Conservation (phyloP, 2,113 vertebrate species). For the Rhynchomys soricoides region DNA sequence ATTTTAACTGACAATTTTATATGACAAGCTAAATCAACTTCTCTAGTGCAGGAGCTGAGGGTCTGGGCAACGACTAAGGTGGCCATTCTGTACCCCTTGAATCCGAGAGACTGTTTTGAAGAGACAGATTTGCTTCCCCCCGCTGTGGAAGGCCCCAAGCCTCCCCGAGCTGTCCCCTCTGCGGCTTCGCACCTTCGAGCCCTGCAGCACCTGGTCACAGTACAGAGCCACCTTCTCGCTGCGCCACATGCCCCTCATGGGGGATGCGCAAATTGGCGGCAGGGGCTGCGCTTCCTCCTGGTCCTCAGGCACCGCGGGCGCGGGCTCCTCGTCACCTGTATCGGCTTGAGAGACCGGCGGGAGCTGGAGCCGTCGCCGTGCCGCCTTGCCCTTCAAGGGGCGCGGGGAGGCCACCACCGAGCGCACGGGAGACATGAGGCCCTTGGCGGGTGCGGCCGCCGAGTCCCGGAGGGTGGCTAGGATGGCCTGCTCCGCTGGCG, state of each 20-base stretch:
- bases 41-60: not conserved
- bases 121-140: not conserved
- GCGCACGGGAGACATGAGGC: constrained; percentile 42
- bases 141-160: not conserved
- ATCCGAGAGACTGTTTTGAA: not conserved
- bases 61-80: not conserved
- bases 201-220: constrained; percentile 83
- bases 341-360: not conserved
- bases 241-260: constrained; percentile 69
- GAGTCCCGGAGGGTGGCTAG: not conserved
- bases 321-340: not conserved
- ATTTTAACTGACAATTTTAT: not conserved
- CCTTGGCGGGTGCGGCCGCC: not conserved
- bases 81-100: not conserved
- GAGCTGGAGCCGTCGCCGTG: constrained; percentile 51
- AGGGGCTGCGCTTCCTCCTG: constrained; percentile 66
- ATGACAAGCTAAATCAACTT: too few species aligned
- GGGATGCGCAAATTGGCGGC: constrained; percentile 62
- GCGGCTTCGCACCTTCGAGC: constrained; percentile 78
- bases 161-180: not conserved
- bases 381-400: not conserved
- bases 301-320: not conserved
- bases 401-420: constrained; percentile 55
- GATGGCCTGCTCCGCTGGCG: not conserved
- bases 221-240: constrained; percentile 79